Base-by-base conservation (phyloP, 2,797 vertebrate genomes). In the Champsocephalus gunnari region DNA sequence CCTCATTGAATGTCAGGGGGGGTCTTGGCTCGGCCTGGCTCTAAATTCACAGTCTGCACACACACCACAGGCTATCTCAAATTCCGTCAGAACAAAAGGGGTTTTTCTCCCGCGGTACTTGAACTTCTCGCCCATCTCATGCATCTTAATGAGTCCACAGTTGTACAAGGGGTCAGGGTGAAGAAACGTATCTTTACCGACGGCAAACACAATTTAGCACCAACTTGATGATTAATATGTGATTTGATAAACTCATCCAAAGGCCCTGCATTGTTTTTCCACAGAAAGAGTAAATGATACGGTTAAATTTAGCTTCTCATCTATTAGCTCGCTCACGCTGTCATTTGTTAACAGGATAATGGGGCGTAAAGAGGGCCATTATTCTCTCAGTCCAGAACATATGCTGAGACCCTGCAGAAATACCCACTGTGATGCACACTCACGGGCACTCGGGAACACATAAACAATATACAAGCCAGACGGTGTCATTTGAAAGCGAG, bases 341-440 rank as follows among this genome's bases (percentile, higher is more conserved):
- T 92, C 93, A 95, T 95, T 93, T 93, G 90, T 93, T 93, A 94
- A 92, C 91, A 87, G 92, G 93, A 95, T 94, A 95, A 95, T 95
- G 94, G 92, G 88, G 89, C 91, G 80, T 94, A 93, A 93, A 92
- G 88, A 90, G 88, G 90, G 86, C 90, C 89, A 94, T 93, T 95
- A 94, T 90, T 94, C 92, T 92, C 87, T 83, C 87, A 73, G 92
- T 91, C 86, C 87, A 84, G 81, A 91, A 86, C 93, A 93, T 94
- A 94, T 94, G 94, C 91, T 86, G 86, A 85, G 93, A 87, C 88
- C 86, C 90, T 81, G 91, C 85, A 87, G 86, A 85, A 73, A 92
- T 7, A 67, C 88, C 81, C 82, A 69, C 80, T 38, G 51, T 47
- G 17, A 72, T 21, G 73, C 67, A 72, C 78, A 41, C 74, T 41